These are phyloP conservation scores for Xyrauchen texanus DNA, from an alignment of 2,113 vertebrate species.

Conservation along the genomic window DNA sequence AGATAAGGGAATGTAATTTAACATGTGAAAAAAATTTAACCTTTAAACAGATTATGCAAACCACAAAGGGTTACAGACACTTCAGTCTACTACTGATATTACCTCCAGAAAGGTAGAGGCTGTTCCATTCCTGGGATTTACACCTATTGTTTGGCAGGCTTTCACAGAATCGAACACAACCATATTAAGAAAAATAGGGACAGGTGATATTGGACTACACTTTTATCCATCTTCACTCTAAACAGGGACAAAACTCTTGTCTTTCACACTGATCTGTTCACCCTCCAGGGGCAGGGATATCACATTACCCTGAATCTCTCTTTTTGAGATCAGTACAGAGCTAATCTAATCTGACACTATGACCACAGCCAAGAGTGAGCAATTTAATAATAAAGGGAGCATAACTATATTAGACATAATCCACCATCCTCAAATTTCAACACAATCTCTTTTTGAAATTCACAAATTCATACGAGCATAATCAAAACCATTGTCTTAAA, in stretches of 20 bases:
- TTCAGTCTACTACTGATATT: too few species aligned
- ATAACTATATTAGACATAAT: too few species aligned
- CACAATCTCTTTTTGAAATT: too few species aligned
- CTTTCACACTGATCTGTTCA: constrained; percentile 37
- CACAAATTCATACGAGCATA: too few species aligned
- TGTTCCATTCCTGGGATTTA: too few species aligned
- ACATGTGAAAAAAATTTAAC: too few species aligned
- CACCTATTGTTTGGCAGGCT: too few species aligned
- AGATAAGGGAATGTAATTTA: too few species aligned
- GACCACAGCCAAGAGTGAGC: constrained; percentile 30
- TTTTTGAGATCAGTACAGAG: constrained; percentile 4
- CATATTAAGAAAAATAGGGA: neutral
- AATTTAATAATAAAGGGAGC: neutral
- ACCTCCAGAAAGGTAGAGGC: too few species aligned
- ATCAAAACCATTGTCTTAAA: too few species aligned
- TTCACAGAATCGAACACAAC: neutral
- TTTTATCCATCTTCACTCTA: constrained; percentile 45
- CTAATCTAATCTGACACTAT: constrained; percentile 44
- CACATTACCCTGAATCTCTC: neutral
- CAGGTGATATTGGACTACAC: neutral
- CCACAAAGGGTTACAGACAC: neutral
- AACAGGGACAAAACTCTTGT: constrained; percentile 36
- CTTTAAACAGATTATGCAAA: too few species aligned
- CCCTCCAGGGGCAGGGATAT: neutral
- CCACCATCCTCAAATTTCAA: too few species aligned